Evolutionary conservation across 2,113 vertebrate species (phyloP), one percentile per base, ranked within the genome.

Genomic region (Ailurus styani): DNA sequence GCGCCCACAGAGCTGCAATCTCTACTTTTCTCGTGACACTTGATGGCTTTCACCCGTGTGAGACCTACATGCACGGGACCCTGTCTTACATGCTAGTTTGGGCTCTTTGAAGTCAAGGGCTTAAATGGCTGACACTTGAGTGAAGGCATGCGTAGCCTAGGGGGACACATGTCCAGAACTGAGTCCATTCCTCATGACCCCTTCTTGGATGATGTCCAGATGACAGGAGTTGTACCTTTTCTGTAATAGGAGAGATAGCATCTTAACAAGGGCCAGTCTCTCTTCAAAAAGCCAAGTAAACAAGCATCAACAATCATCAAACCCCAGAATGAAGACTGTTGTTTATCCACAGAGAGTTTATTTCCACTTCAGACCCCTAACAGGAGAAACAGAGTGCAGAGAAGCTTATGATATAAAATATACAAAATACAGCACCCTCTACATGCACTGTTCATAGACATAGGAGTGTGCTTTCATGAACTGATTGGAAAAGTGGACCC

Each of bases 291-390:
- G 9, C 54, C 37, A 50, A 86, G 83, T 25, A 73, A 90, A 70
- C 13, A 68, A 73, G 75, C 17, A 78, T 10, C 15, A 47, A 55
- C 17, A 96, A 86, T 42, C 85, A 97, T 21, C 62, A 95, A 84
- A 93, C 18, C 52, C 68, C 31, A 37, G 91, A 64, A 81, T 14
- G 31, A 86, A 97, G 77, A 23, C 47, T 83, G 13, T 62, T 93
- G 72, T 57, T 84, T 86, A 92, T 94, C 62, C 93, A 91, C 60
- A 98, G 98, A 95, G 42, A n/a, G 96, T 99, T 98, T 98, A 99
- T 99, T 99, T 97, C 79, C 88, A 87, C 78, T 54, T 89, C 57
- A 93, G 60, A 84, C 31, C 96, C 97, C 95, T 96, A 82, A 29
- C 87, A 91, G 91, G 95, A 93, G 90, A 93, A 84, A 94, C 73